These are phyloP conservation scores for Lasioglossum pauxillum DNA, from an alignment of 2,888 invertebrate species.

Conservation along the genomic window DNA sequence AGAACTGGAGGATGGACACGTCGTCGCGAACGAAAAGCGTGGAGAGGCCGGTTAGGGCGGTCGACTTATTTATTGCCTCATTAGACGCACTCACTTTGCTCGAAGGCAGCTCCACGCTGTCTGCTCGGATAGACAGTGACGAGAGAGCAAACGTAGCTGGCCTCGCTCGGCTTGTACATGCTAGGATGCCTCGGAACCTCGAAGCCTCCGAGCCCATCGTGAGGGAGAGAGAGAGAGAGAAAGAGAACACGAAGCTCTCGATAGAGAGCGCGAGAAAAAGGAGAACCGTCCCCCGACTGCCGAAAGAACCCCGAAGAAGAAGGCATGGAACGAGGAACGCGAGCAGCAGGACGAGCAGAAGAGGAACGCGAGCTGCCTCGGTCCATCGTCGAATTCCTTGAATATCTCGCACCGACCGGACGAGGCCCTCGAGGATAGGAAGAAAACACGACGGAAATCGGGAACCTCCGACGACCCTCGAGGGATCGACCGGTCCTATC, in stretches of 20 bases:
- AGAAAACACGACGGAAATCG: conserved; percentile 67
- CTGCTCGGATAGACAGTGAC: conserved; percentile 84
- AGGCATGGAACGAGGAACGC: conserved; percentile 40
- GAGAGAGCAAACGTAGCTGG: conserved; percentile 78
- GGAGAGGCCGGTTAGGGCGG: conserved; percentile 83
- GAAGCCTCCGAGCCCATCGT: conserved; percentile 18
- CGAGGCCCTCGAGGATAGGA: conserved; percentile 61
- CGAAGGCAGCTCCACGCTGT: conserved; percentile 84
- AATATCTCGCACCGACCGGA: conserved; percentile 73
- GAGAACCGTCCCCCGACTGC: conserved; percentile 51
- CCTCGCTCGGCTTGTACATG: conserved; percentile 67
- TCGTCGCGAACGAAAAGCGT: conserved; percentile 83
- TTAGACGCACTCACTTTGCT: conserved; percentile 84
- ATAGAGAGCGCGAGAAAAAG: conserved; percentile 44
- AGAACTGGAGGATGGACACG: conserved; percentile 79
- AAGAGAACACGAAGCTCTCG: conserved; percentile 18
- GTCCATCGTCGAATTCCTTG: conserved; percentile 75
- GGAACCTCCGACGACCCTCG: conserved; percentile 31
- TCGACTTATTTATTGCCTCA: conserved; percentile 85
- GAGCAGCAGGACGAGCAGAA: conserved; percentile 45
- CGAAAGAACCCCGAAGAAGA: conserved; percentile 52
- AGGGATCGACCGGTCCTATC: conserved; percentile 28
- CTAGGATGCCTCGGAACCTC: conserved; percentile 34
- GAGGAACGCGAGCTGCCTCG: conserved; percentile 61
- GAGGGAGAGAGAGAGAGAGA: conserved; percentile 19